Conservation (phyloP, 2,888 invertebrate genomes). For the Orthosia gothica region DNA sequence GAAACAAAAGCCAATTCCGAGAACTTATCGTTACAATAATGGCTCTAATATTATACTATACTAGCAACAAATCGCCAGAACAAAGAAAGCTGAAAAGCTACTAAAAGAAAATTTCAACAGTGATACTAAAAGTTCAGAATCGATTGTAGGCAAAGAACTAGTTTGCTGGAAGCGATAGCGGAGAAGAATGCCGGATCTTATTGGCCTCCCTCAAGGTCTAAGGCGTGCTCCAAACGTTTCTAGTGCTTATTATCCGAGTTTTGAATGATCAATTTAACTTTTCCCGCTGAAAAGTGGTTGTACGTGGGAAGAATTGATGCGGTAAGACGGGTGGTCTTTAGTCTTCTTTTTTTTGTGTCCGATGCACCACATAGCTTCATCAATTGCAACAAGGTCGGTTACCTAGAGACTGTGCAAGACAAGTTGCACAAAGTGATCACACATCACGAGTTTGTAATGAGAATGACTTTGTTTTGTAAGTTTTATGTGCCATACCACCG, state of each 20-base stretch:
- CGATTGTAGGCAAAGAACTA: conserved; percentile 57
- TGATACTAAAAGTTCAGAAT: conserved; percentile 57
- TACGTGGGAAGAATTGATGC: conserved; percentile 68
- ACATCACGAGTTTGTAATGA: neutral
- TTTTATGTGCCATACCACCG: neutral
- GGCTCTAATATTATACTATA: conserved; percentile 4
- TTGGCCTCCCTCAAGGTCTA: conserved; percentile 67
- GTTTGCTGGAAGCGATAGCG: conserved; percentile 51
- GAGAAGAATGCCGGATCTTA: conserved; percentile 65
- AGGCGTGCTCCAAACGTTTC: conserved; percentile 69
- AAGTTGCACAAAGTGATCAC: neutral
- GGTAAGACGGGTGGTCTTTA: conserved; percentile 43
- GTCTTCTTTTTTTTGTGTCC: neutral
- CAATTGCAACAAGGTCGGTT: neutral
- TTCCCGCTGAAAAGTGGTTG: conserved; percentile 67
- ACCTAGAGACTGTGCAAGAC: neutral
- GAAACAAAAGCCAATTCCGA: conserved; percentile 37
- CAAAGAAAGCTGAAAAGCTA: conserved; percentile 13
- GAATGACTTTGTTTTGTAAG: neutral
- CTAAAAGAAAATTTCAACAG: conserved; percentile 29
- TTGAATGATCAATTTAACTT: conserved; percentile 85
- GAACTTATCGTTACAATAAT: conserved; percentile 22
- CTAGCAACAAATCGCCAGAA: conserved; percentile 6
- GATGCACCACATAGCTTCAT: neutral
- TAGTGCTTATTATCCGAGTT: conserved; percentile 80